Evolutionary conservation across 2,113 vertebrate genomes (phyloP).

Genomic region (Colinus virginianus): DNA sequence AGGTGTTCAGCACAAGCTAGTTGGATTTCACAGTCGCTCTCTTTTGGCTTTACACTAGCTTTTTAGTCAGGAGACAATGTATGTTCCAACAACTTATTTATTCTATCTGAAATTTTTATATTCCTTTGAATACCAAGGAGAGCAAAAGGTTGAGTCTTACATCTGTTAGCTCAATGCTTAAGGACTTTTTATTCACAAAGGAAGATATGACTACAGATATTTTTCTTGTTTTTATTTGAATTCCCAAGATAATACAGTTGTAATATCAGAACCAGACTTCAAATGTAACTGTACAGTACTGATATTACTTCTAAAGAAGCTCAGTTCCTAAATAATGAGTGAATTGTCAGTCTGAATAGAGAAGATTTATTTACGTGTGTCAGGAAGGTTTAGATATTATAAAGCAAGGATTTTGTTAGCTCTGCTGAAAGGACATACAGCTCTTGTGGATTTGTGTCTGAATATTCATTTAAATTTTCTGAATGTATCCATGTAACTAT

Average conservation of each 20-base stretch:
- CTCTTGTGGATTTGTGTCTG: not conserved
- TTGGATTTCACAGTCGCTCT: not conserved
- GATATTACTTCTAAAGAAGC: not conserved
- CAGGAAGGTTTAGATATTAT: not conserved
- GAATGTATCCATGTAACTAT: not conserved
- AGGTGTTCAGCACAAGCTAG: not conserved
- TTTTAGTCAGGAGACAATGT: not conserved
- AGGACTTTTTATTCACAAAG: not conserved
- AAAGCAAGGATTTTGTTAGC: not conserved
- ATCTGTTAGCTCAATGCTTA: not conserved
- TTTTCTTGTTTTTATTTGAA: not conserved
- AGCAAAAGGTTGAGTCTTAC: not conserved
- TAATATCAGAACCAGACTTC: not conserved
- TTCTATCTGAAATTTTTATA: conserved; percentile 1
- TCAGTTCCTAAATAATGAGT: not conserved
- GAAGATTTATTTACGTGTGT: not conserved
- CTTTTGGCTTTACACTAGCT: not conserved
- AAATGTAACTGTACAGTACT: not conserved
- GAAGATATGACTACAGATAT: not conserved
- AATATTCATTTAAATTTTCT: not conserved
- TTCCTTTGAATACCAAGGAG: not conserved
- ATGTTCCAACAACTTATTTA: not conserved
- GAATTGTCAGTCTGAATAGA: not conserved
- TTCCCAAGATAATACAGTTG: not conserved
- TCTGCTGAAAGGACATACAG: not conserved